Percentiles rank a stretch among this genome's conserved stretches.
phyloP scores from a whole-genome alignment of 2,113 vertebrate genomes.

The Panurus biarmicus region DNA sequence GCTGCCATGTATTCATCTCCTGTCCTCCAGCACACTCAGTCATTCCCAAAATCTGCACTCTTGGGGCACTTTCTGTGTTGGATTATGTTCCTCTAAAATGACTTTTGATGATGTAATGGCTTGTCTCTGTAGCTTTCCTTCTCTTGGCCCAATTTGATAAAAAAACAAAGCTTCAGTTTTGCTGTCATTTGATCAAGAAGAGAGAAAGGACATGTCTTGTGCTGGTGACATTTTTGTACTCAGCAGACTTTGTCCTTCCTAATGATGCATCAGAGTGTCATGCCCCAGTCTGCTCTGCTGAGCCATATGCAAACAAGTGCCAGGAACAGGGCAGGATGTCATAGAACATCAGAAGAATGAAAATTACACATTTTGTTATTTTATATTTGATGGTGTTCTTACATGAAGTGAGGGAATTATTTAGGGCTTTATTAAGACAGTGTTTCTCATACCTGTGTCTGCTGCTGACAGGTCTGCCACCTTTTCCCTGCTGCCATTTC shows the following conservation, averaged over 20 bases:
- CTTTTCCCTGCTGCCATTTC: neutral
- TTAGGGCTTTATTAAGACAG: neutral
- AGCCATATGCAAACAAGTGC: neutral
- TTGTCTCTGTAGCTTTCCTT: neutral
- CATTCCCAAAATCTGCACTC: neutral
- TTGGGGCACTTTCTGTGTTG: neutral
- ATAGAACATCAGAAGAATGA: neutral
- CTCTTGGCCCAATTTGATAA: neutral
- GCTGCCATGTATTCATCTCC: neutral
- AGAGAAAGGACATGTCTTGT: neutral
- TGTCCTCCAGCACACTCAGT: neutral
- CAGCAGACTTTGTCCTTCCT: neutral
- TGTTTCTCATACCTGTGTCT: neutral
- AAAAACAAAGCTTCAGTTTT: neutral
- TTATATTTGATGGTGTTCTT: neutral
- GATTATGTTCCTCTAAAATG: neutral
- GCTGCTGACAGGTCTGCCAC: neutral
- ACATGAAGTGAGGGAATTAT: neutral
- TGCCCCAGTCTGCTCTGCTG: neutral
- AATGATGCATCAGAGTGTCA: neutral
- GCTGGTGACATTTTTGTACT: neutral
- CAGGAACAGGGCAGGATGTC: neutral
- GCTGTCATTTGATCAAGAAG: neutral
- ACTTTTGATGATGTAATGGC: neutral
- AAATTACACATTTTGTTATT: neutral